phyloP scores from a whole-genome alignment of 2,797 vertebrate genomes.

The Decapterus maruadsi region DNA sequence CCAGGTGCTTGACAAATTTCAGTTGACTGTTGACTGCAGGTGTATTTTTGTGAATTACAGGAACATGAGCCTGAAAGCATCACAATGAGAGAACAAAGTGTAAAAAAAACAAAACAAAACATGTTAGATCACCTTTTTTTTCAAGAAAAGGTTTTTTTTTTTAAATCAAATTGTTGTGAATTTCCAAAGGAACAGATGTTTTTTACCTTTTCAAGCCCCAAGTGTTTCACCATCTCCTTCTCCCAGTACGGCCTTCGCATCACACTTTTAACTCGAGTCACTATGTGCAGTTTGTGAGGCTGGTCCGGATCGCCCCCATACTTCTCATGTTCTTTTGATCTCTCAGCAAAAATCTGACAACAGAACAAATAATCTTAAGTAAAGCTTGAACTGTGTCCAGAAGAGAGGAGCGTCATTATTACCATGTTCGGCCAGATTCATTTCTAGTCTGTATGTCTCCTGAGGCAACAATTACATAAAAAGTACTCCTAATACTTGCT shows the following conservation, averaged over 20 bases:
- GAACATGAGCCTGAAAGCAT: slow-evolving; percentile 83
- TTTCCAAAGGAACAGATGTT: not conserved
- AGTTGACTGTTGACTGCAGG: slow-evolving; percentile 91
- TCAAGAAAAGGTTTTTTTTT: no score
- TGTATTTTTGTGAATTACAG: slow-evolving; percentile 95
- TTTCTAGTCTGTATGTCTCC: not conserved
- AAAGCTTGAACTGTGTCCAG: not conserved
- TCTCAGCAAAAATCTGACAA: slow-evolving; percentile 87
- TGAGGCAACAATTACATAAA: not conserved
- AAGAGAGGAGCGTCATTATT: not conserved
- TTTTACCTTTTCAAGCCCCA: slow-evolving; percentile 91
- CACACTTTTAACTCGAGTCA: slow-evolving; percentile 90
- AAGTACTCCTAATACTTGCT: no score
- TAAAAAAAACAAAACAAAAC: not conserved
- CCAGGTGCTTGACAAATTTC: slow-evolving; percentile 94
- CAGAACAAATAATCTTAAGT: not conserved
- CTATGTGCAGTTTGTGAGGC: slow-evolving; percentile 93
- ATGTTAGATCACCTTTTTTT: no score
- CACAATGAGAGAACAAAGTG: slow-evolving; percentile 17
- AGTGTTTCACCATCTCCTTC: slow-evolving; percentile 87
- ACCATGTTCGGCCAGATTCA: not conserved
- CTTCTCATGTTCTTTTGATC: slow-evolving; percentile 91
- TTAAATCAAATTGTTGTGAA: not conserved
- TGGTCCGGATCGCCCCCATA: slow-evolving; percentile 93
- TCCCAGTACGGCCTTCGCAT: slow-evolving; percentile 94